Evolutionary conservation across 1,140 invertebrate genomes (phyloP), one percentile per base, ranked within the genome.

Genomic region (Pantala flavescens): DNA sequence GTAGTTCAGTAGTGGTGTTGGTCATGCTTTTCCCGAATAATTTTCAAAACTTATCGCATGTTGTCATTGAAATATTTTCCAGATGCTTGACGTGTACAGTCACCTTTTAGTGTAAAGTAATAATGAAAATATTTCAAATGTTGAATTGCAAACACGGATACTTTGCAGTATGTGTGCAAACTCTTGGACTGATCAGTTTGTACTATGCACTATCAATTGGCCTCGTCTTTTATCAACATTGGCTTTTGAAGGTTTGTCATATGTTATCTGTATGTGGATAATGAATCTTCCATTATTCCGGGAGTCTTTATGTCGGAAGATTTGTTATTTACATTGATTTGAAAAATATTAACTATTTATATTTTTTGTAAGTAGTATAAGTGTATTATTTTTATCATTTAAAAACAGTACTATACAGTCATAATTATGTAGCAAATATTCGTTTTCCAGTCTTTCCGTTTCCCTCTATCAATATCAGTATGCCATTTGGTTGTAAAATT

Each of bases 161-260:
- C 14, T 21, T 63, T 63, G 12, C 12, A 5, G 12, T 63, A 19
- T 63, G n/a, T 21, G n/a, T 63, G 5, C 49, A 12, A 7, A 85
- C 84, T 12, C 73, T 82, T 23, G 71, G 83, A 71, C 80, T 93
- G 43, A 91, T 98, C 75, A 80, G 90, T 3, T 82, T 92, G 42
- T 98, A 98, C 83, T 97, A 97, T 82, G 84, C 89, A 7, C 87
- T 97, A 74, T 98, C 96, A 10, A 96, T 98, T 79, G 90, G 93
- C 73, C 87, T 98, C n/a, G 98, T 95, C 21, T 98, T 98, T 84
- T 98, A 98, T 81, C 95, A 98, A 81, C 90, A 96, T 88, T 93
- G 92, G 88, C 89, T 98, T 77, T 88, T 95, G 77, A 90, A 91
- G 85, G 95, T 96, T 84, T 85, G 85, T 82, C 74, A 24, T 0